These are phyloP conservation scores for Cyprinodon diabolis DNA, from an alignment of 2,797 vertebrate genomes.

Conservation along the genomic window DNA sequence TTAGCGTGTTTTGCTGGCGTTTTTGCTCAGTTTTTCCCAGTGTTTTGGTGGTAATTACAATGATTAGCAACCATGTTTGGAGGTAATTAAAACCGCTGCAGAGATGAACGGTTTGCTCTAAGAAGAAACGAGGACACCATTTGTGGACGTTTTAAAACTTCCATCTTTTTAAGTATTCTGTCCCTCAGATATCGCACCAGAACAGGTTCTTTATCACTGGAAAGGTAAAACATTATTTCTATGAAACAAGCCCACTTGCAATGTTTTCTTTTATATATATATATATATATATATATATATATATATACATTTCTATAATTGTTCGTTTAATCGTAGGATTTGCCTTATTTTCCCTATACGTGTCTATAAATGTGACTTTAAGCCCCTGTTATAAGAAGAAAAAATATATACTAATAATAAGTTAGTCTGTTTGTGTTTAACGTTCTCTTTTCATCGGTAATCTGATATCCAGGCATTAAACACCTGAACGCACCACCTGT, in stretches of 20 bases:
- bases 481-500: conserved; percentile 28
- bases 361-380: background rate
- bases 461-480: background rate
- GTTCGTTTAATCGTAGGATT: background rate
- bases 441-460: background rate
- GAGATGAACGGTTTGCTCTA: conserved; percentile 14
- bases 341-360: background rate
- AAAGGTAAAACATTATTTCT: background rate
- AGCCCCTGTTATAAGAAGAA: background rate
- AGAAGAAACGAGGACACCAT: background rate
- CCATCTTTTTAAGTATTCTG: background rate
- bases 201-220: background rate
- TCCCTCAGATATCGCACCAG: background rate
- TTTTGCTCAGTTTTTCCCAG: conserved; percentile 21
- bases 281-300: no score
- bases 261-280: no score
- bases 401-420: background rate
- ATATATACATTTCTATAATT: background rate
- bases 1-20: conserved; percentile 9
- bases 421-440: conserved; percentile 20
- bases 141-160: background rate
- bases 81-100: conserved; percentile 60
- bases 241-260: background rate
- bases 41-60: conserved; percentile 56
- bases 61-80: conserved; percentile 74